Conservation (phyloP, 2,797 vertebrate species). For the Enteromius afrohamiltoni region DNA sequence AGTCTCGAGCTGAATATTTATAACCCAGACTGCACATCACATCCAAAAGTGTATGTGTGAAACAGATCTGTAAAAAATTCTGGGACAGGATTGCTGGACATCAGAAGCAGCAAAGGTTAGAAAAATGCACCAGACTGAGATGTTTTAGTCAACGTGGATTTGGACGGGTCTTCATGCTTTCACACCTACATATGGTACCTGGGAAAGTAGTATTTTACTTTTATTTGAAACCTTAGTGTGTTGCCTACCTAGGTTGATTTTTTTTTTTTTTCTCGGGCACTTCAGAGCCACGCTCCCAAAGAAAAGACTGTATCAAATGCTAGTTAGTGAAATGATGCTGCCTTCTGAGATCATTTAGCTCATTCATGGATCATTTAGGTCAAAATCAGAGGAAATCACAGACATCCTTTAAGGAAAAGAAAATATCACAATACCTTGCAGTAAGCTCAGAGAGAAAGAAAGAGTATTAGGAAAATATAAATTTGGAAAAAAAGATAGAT, state of each 20-base stretch:
- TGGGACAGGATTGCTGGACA: background rate
- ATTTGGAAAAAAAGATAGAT: background rate
- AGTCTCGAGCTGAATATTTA: background rate
- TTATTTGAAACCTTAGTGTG: background rate
- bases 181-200: background rate
- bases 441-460: background rate
- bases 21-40: background rate
- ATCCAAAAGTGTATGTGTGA: background rate
- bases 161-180: background rate
- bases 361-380: background rate
- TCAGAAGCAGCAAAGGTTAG: background rate
- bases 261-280: no score
- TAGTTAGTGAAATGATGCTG: background rate
- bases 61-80: background rate
- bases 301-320: background rate
- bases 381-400: background rate
- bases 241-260: background rate
- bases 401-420: background rate
- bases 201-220: background rate
- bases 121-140: background rate
- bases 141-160: background rate
- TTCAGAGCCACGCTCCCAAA: background rate
- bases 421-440: background rate
- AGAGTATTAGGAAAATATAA: background rate
- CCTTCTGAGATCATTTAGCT: background rate